A percentile compares a stretch with the other conserved stretches of the same genome.
These are phyloP conservation scores for Anagrus nilaparvatae DNA, from an alignment of 1,140 invertebrate genomes.

Conservation along the genomic window DNA sequence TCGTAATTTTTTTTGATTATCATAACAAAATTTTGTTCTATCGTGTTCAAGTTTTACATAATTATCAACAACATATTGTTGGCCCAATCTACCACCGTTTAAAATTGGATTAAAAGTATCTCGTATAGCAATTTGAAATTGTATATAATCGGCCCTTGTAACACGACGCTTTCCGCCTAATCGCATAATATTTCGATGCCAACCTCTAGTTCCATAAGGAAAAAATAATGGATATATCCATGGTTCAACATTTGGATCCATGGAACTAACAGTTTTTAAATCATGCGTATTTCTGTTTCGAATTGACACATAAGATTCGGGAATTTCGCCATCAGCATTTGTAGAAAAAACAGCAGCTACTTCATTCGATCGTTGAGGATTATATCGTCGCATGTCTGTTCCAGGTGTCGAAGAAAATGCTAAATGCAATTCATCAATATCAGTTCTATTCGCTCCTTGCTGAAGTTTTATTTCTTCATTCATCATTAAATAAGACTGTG, in stretches of 20 bases:
- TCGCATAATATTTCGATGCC: constrained; percentile 11
- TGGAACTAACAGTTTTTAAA: constrained; percentile 7
- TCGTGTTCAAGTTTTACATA: constrained; percentile 6
- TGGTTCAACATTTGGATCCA: constrained; percentile 8
- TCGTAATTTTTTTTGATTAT: constrained; percentile 1
- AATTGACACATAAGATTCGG: constrained; percentile 14
- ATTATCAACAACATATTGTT: constrained; percentile 6
- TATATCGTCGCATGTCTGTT: constrained; percentile 11
- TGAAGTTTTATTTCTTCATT: constrained; percentile 2
- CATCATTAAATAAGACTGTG: constrained; percentile 2
- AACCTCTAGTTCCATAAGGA: constrained; percentile 9
- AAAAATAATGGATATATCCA: constrained; percentile 13
- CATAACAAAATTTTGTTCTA: constrained; percentile 1
- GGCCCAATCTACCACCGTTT: neutral
- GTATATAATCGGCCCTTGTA: constrained; percentile 6
- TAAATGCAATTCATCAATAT: neutral
- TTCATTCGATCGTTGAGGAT: constrained; percentile 12
- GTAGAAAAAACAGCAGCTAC: constrained; percentile 16
- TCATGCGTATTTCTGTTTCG: constrained; percentile 7
- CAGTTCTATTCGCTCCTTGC: no score
- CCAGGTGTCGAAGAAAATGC: constrained; percentile 6
- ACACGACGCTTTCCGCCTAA: constrained; percentile 6
- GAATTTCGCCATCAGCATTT: constrained; percentile 13
- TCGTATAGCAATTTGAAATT: constrained; percentile 1
- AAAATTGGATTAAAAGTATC: constrained; percentile 4